phyloP scores from a whole-genome alignment of 2,113 vertebrate genomes.

The Myotis yumanensis region DNA sequence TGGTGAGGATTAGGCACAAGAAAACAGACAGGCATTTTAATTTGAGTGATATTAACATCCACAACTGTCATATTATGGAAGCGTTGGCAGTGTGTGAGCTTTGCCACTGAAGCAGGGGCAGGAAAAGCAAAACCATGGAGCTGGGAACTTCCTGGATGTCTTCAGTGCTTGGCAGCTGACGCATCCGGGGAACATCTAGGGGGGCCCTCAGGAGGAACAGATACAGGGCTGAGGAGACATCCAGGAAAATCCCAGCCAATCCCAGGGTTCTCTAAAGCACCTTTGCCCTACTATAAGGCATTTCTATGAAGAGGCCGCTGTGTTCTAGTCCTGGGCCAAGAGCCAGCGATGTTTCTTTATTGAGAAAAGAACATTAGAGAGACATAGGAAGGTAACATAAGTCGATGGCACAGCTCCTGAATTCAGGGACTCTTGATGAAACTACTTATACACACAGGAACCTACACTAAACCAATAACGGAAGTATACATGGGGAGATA shows the following conservation, averaged over 20 bases:
- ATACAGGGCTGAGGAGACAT: neutral
- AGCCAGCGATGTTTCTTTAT: neutral
- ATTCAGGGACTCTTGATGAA: neutral
- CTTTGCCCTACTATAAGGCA: neutral
- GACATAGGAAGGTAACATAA: neutral
- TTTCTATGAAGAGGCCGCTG: neutral
- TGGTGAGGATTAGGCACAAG: conserved; percentile 20
- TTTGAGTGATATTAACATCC: conserved; percentile 63
- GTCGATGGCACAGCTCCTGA: neutral
- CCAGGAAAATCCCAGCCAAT: neutral
- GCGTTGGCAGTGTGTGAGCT: neutral
- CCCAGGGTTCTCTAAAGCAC: neutral
- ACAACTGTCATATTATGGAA: conserved; percentile 58
- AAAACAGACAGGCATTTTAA: conserved; percentile 61
- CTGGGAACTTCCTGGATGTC: neutral
- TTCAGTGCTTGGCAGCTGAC: neutral
- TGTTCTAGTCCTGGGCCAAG: neutral
- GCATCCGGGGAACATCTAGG: neutral
- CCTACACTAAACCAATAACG: neutral
- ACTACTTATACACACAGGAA: neutral
- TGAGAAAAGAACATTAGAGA: neutral
- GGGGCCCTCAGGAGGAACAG: neutral
- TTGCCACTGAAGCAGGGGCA: conserved; percentile 7
- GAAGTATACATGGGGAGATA: neutral
- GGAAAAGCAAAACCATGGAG: neutral